phyloP scores from a whole-genome alignment of 1,140 invertebrate genomes.

The Ceratosolen solmsi region DNA sequence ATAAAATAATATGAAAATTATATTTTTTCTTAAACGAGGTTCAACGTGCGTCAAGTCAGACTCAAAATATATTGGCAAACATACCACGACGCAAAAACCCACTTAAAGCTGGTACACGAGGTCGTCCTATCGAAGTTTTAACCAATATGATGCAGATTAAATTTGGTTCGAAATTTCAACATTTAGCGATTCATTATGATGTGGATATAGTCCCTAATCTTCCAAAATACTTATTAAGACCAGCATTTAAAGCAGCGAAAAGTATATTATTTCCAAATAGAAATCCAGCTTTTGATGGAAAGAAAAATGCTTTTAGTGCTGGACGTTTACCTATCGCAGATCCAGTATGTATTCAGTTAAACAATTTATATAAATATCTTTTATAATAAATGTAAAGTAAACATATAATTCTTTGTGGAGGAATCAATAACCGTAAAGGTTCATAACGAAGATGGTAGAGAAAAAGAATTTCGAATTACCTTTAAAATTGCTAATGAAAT shows the following conservation, averaged over 20 bases:
- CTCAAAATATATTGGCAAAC: neutral
- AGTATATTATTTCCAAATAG: constrained; percentile 58
- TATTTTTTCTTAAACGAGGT: no score
- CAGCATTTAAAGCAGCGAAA: constrained; percentile 62
- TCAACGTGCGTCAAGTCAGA: no score
- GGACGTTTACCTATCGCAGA: constrained; percentile 58
- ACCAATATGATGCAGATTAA: constrained; percentile 76
- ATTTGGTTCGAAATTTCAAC: constrained; percentile 68
- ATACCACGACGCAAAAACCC: constrained; percentile 57
- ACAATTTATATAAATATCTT: neutral
- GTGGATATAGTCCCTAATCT: constrained; percentile 72
- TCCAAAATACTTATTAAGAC: constrained; percentile 71
- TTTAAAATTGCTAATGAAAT: constrained; percentile 76
- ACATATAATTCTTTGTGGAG: constrained; percentile 39
- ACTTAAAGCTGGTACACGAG: constrained; percentile 66
- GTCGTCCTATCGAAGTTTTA: constrained; percentile 69
- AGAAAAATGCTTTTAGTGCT: constrained; percentile 77
- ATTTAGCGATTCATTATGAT: constrained; percentile 74
- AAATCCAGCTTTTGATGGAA: constrained; percentile 82
- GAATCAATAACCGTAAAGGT: constrained; percentile 36
- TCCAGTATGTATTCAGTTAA: neutral
- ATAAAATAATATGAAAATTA: no score
- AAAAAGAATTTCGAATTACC: constrained; percentile 75
- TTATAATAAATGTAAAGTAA: no score
- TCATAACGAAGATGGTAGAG: constrained; percentile 67